Conservation (phyloP, 2,113 vertebrate genomes). For the Stictonetta naevosa region DNA sequence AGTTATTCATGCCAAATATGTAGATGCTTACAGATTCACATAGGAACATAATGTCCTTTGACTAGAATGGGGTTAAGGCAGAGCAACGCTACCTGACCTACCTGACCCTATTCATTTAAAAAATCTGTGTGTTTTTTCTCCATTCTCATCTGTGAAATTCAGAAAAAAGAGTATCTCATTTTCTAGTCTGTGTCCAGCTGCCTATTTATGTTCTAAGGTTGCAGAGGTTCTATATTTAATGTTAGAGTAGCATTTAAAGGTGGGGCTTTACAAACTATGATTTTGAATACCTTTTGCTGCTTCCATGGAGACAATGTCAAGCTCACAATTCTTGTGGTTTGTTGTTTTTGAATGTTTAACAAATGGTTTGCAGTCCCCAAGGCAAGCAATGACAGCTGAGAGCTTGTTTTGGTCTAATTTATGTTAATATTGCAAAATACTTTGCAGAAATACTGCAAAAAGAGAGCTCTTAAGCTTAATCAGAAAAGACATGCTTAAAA, state of each 20-base stretch:
- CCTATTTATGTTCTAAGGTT: neutral
- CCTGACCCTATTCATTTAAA: neutral
- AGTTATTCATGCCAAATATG: neutral
- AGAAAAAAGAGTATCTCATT: neutral
- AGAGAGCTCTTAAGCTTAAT: conserved; percentile 16
- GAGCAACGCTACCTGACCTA: neutral
- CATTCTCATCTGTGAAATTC: neutral
- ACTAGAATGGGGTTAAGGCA: neutral
- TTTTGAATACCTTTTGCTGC: neutral
- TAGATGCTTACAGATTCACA: neutral
- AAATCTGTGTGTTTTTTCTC: neutral
- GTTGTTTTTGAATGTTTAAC: neutral
- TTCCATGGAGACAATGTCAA: neutral
- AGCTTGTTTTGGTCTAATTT: conserved; percentile 20
- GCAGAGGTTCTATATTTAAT: neutral
- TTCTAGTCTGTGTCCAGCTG: neutral
- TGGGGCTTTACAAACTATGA: neutral
- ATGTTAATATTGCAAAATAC: neutral
- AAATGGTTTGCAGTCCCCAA: neutral
- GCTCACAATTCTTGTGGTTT: neutral
- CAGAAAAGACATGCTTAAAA: neutral
- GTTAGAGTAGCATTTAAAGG: neutral
- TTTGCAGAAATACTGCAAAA: conserved; percentile 12
- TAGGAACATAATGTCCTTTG: neutral
- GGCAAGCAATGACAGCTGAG: neutral